Percentiles rank a stretch among this genome's conserved stretches.
Evolutionary conservation across 2,888 invertebrate genomes (phyloP).

Genomic region (Choristoneura rosaceana): DNA sequence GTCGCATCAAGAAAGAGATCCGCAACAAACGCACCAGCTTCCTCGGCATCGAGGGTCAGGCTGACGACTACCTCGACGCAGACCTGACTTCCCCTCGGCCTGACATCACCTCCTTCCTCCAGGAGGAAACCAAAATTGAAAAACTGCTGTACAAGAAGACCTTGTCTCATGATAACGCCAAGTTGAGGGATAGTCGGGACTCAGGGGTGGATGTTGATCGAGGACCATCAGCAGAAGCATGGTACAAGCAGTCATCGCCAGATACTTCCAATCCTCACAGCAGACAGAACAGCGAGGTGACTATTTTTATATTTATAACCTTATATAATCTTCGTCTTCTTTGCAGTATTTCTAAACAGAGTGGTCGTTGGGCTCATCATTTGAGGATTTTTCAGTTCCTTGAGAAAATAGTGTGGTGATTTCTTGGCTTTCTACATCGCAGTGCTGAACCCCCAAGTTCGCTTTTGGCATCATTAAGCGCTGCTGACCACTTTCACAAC

Average conservation of each 20-base stretch:
- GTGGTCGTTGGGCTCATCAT: no score
- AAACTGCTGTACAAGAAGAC: slow-evolving; percentile 91
- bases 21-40: slow-evolving; percentile 94
- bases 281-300: slow-evolving; percentile 91
- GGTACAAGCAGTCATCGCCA: slow-evolving; percentile 83
- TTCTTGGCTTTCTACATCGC: no score
- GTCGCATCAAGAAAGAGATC: slow-evolving; percentile 94
- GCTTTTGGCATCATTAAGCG: no score
- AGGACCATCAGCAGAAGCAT: slow-evolving; percentile 85
- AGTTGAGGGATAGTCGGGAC: slow-evolving; percentile 89
- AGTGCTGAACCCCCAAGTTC: no score
- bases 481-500: no score
- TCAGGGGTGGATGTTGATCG: slow-evolving; percentile 91
- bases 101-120: slow-evolving; percentile 92
- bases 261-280: slow-evolving; percentile 88
- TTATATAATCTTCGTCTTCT: no score
- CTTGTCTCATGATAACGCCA: slow-evolving; percentile 88
- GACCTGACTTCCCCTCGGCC: slow-evolving; percentile 90
- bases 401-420: no score
- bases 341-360: no score
- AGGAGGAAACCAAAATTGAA: slow-evolving; percentile 91
- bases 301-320: no score
- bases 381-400: no score
- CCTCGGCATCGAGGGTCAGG: slow-evolving; percentile 92
- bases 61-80: slow-evolving; percentile 88